Evolutionary conservation across 2,888 invertebrate species (phyloP).

Genomic region (Cynaeus angustus): DNA sequence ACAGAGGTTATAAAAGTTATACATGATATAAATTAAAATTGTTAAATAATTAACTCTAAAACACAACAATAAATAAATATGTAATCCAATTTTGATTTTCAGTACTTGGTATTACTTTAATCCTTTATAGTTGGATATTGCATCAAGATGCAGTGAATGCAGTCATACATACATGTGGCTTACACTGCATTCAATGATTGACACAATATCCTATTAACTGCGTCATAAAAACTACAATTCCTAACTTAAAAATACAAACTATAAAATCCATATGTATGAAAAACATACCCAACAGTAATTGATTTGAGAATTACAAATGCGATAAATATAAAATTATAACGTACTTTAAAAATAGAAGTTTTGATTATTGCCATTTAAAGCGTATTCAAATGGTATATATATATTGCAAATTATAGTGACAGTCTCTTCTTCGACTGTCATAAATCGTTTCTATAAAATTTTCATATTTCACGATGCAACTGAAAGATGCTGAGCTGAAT

Average conservation of each 20-base stretch:
- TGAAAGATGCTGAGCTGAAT: constrained; percentile 48
- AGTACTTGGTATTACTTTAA: constrained; percentile 48
- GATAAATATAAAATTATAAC: constrained; percentile 58
- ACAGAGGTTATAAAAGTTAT: constrained; percentile 52
- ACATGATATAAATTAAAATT: constrained; percentile 48
- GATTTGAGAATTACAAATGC: constrained; percentile 62
- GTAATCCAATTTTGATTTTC: constrained; percentile 53
- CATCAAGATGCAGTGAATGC: constrained; percentile 1
- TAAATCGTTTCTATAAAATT: constrained; percentile 22
- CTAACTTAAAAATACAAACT: constrained; percentile 62
- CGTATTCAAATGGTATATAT: constrained; percentile 54
- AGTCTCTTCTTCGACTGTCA: constrained; percentile 17
- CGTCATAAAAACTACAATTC: constrained; percentile 52
- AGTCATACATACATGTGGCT: background rate
- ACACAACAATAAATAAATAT: constrained; percentile 62
- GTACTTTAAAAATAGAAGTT: constrained; percentile 38
- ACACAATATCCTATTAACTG: constrained; percentile 35
- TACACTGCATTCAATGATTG: constrained; percentile 4
- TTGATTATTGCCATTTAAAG: constrained; percentile 57
- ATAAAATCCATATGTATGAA: constrained; percentile 61
- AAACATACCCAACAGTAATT: constrained; percentile 64
- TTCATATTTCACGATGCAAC: constrained; percentile 13
- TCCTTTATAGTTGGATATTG: constrained; percentile 23
- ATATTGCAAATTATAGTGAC: constrained; percentile 47
- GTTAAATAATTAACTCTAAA: constrained; percentile 56